phyloP scores from a whole-genome alignment of 2,888 invertebrate genomes.

The Nymphalis urticae region DNA sequence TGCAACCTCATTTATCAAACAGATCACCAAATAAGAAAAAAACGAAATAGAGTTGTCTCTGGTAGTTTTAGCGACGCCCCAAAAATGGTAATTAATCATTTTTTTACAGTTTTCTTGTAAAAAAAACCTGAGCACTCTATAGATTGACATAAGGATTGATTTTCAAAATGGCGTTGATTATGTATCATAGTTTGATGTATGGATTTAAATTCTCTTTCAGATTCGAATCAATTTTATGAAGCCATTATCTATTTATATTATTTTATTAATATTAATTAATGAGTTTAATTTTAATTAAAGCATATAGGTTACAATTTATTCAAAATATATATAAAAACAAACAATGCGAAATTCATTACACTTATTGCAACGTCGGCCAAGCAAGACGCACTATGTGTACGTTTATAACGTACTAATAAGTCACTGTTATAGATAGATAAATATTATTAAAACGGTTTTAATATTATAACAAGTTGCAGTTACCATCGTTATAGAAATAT shows the following conservation, averaged over 20 bases:
- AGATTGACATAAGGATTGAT: constrained; percentile 6
- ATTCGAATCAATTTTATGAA: background rate
- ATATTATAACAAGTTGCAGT: constrained; percentile 11
- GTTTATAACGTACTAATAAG: constrained; percentile 14
- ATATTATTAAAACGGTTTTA: constrained; percentile 19
- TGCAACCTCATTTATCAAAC: constrained; percentile 71
- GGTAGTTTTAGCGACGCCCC: constrained; percentile 61
- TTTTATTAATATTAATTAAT: no score
- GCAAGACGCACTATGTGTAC: constrained; percentile 24
- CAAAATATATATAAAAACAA: background rate
- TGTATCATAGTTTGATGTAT: background rate
- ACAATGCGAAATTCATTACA: background rate
- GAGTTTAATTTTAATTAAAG: no score
- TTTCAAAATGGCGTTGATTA: constrained; percentile 5
- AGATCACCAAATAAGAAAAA: constrained; percentile 58
- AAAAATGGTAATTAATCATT: constrained; percentile 27
- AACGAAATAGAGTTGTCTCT: constrained; percentile 65
- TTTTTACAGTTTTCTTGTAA: constrained; percentile 17
- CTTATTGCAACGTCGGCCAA: constrained; percentile 15
- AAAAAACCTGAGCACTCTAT: constrained; percentile 26
- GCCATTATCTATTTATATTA: no score
- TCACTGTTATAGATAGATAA: constrained; percentile 26
- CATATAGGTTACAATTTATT: constrained; percentile 1
- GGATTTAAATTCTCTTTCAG: background rate
- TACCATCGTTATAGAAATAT: constrained; percentile 10